Evolutionary conservation across 2,113 vertebrate genomes (phyloP).

Genomic region (Chroicocephalus ridibundus): DNA sequence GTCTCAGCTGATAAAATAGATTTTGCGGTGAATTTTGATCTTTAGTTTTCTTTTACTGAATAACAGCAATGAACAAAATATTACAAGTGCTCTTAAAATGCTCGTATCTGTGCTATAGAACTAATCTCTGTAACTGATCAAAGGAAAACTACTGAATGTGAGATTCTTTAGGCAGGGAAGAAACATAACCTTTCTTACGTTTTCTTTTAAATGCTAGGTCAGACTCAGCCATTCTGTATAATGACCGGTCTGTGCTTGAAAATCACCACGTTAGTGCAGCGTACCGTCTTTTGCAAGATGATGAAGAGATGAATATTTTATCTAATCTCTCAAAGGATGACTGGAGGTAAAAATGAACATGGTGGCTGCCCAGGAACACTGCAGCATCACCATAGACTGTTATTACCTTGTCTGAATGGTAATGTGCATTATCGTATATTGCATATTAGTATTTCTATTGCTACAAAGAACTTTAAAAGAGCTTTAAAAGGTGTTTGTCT

Average conservation of each 20-base stretch:
- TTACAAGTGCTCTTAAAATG: neutral
- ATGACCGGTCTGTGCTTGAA: slow-evolving; percentile 91
- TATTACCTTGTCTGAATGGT: neutral
- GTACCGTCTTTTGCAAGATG: slow-evolving; percentile 89
- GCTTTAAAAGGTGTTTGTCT: neutral
- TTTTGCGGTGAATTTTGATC: neutral
- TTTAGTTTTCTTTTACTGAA: neutral
- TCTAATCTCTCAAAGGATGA: slow-evolving; percentile 93
- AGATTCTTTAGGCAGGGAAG: neutral
- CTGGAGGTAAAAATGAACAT: slow-evolving; percentile 85
- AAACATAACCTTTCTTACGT: neutral
- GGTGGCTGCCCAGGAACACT: neutral
- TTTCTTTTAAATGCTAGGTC: slow-evolving; percentile 78
- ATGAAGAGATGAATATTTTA: slow-evolving; percentile 93
- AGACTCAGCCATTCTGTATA: slow-evolving; percentile 91
- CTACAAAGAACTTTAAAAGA: neutral
- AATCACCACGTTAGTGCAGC: slow-evolving; percentile 93
- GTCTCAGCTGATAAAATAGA: neutral
- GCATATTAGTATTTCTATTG: neutral
- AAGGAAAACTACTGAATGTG: neutral
- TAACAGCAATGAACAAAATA: neutral
- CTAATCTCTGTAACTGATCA: neutral
- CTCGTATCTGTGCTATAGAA: neutral
- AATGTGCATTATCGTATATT: neutral
- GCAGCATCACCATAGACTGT: neutral